Evolutionary conservation across 2,113 vertebrate species (phyloP), one percentile per base, ranked within the genome.

Genomic region (Tursiops truncatus): DNA sequence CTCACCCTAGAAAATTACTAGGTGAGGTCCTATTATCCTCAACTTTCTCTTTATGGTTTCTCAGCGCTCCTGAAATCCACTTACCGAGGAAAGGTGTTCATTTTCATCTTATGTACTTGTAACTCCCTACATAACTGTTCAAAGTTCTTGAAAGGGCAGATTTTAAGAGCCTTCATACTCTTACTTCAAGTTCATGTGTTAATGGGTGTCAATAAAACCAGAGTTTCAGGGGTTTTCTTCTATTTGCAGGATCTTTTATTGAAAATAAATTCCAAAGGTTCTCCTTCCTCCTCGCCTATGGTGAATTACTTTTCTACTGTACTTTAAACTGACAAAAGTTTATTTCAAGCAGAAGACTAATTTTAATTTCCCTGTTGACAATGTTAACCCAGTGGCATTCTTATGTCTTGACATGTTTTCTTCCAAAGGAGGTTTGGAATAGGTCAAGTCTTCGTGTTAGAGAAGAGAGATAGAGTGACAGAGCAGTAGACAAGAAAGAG

Each of bases 51-150:
- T 98, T 98, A 98, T 94, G 96, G 97, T 98, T 96, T 98, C 97
- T 97, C 97, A 97, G 98, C 98, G 98, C 98, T 98, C 96, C 98
- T 98, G 97, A 98, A 98, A 98, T 98, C 97, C 97, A 97, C 98
- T 98, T 98, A 98, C 98, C 97, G 94, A 98, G 98, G 97, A 91
- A 98, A 98, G 94, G 97, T 94, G 89, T 97, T 98, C 96, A 2
- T 97, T 98, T 98, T 92, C 98, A 97, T 97, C 89, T 98, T 97
- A 97, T 95, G 95, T 97, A 98, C 98, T 98, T 99, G 96, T 94
- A 95, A 97, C 58, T 95, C 87, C 41, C 92, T 79, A 84, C 33
- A 91, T 81, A 77, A 71, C 56, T 94, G 95, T 96, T 92, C 77
- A 91, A 95, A 93, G 58, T 70, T 81, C 79, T 95, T 86, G 70